Conservation (phyloP, 2,113 vertebrate genomes). For the Laticauda colubrina region DNA sequence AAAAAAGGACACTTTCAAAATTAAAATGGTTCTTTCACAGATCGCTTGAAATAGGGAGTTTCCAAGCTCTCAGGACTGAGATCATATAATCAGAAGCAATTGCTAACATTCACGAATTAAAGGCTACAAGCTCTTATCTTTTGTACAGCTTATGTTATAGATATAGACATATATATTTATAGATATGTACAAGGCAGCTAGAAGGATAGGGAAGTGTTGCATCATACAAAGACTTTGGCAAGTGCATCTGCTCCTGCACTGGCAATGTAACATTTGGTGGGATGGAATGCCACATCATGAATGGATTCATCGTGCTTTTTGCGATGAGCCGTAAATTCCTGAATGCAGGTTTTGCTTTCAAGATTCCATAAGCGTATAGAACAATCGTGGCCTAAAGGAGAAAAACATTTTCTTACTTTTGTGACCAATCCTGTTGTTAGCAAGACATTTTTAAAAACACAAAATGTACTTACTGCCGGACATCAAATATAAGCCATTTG, state of each 20-base stretch:
- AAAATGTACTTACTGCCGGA: slow-evolving; percentile 92
- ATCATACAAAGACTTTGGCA: slow-evolving; percentile 99
- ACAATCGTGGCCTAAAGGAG: slow-evolving; percentile 91
- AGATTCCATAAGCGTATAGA: slow-evolving; percentile 98
- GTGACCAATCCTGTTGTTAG: slow-evolving; percentile 2
- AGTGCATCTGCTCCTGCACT: slow-evolving; percentile 97
- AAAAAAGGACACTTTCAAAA: slow-evolving; percentile 72
- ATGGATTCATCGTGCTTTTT: slow-evolving; percentile 98
- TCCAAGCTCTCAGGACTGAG: slow-evolving; percentile 75
- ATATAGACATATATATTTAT: background rate
- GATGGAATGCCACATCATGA: slow-evolving; percentile 97
- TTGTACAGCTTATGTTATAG: slow-evolving; percentile 72
- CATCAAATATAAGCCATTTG: slow-evolving; percentile 98
- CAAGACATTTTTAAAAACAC: slow-evolving; percentile 31
- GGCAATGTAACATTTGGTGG: slow-evolving; percentile 96
- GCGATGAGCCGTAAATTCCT: slow-evolving; percentile 98
- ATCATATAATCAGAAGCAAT: slow-evolving; percentile 74
- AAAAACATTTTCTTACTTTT: slow-evolving; percentile 35
- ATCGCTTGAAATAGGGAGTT: slow-evolving; percentile 71
- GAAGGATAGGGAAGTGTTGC: slow-evolving; percentile 62
- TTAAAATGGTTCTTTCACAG: slow-evolving; percentile 69
- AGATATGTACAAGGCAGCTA: slow-evolving; percentile 75
- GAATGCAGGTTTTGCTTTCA: slow-evolving; percentile 98
- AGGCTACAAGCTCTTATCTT: slow-evolving; percentile 64
- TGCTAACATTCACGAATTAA: slow-evolving; percentile 74